A percentile compares a stretch with the other conserved stretches of the same genome.
Evolutionary conservation across 92 coral and sea anemone genomes (phyloP).

Genomic region (Anthopleura xanthogrammica): DNA sequence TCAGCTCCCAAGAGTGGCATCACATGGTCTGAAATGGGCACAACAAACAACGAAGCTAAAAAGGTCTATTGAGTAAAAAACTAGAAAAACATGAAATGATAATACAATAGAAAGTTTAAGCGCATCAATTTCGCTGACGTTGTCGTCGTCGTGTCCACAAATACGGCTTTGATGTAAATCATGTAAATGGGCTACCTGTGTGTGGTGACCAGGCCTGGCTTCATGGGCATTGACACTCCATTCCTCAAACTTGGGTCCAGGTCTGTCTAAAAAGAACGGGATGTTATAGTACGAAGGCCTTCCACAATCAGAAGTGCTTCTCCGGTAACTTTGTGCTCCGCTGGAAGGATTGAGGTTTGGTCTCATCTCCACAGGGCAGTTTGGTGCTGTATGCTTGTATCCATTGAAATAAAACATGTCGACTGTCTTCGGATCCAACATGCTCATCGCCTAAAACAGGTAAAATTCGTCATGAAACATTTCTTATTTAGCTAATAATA

Average conservation of each 20-base stretch:
- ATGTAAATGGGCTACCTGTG: conserved; percentile 51
- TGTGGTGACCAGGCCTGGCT: conserved; percentile 89
- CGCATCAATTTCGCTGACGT: too few species aligned
- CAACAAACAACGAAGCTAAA: too few species aligned
- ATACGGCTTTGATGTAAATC: too few species aligned
- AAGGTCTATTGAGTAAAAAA: too few species aligned
- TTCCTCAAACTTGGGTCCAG: conserved; percentile 66
- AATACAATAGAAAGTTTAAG: too few species aligned
- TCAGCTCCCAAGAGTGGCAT: too few species aligned
- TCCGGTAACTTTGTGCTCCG: conserved; percentile 65
- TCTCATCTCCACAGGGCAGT: conserved; percentile 77
- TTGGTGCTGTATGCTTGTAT: conserved; percentile 72
- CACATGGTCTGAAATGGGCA: too few species aligned
- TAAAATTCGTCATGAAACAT: neutral
- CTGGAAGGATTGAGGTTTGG: conserved; percentile 68
- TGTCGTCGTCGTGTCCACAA: too few species aligned
- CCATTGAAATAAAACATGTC: conserved; percentile 76
- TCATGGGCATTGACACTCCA: conserved; percentile 83
- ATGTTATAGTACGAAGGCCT: conserved; percentile 54
- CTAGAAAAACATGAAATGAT: too few species aligned
- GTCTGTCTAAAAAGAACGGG: conserved; percentile 76
- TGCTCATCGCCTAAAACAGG: conserved; percentile 67
- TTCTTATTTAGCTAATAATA: too few species aligned
- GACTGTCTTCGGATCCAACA: conserved; percentile 65
- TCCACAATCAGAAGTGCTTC: conserved; percentile 42